Evolutionary conservation across 2,797 vertebrate genomes (phyloP), one percentile per base, ranked within the genome.

Genomic region (Gallirallus australis): DNA sequence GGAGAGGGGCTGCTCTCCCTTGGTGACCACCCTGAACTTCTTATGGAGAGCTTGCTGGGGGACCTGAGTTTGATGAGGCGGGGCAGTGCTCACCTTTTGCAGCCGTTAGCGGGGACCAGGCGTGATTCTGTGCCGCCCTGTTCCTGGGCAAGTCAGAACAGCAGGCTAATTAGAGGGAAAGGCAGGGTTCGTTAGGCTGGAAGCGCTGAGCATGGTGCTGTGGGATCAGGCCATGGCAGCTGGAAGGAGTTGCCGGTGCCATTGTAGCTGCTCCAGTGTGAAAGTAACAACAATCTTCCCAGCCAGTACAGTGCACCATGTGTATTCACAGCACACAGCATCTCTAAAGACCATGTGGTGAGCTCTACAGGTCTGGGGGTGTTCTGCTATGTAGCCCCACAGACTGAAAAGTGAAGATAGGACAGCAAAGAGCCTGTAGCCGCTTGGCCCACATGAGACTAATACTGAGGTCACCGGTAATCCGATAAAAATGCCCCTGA

Each of bases 231-330:
- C 25, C 53, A 33, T 0, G 3, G 82, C 1, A 7, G 60, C 53
- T 94, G 57, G 66, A 40, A 78, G 25, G 63, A 56, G 40, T 15
- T 1, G 1, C 59, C 42, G 65, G 59, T 0, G 0, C 59, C 7
- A 0, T 17, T 54, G 42, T 37, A 35, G 16, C 77, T 54, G 21
- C 54, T 80, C 20, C 63, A 28, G 15, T 31, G n/a, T 19, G n/a
- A 37, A 82, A 65, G 48, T 30, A 12, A 33, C 69, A 33, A 19
- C 15, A 12, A 59, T 33, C 18, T 31, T 63, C 59, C 52, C 18
- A n/a, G 30, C 18, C 0, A 1, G 39, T 16, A 24, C 52, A 15
- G 3, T n/a, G 45, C 35, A 23, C n/a, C n/a, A 8, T 0, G 0
- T 28, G 3, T 37, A 7, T 56, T 56, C 61, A 48, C 57, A 71